Evolutionary conservation across 35 echinoderm and acorn worm species (phyloP).

Genomic region (Apostichopus parvimensis): DNA sequence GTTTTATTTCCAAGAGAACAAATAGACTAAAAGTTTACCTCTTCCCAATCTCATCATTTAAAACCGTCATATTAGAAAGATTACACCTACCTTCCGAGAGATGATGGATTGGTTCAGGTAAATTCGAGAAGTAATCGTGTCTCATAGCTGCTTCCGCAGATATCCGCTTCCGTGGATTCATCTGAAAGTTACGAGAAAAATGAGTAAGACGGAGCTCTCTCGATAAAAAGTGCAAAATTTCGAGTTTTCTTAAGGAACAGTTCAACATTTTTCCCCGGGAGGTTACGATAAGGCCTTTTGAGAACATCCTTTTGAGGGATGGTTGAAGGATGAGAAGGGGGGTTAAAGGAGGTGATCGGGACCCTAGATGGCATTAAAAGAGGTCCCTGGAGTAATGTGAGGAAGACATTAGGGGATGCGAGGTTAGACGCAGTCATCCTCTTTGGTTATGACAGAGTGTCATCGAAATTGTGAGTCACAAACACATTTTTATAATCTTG

Average conservation of each 20-base stretch:
- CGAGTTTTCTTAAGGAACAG: neutral
- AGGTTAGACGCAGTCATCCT: neutral
- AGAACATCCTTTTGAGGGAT: neutral
- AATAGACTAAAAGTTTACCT: neutral
- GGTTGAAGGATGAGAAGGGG: neutral
- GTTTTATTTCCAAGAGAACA: too few relatives aligned
- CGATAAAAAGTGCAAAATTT: neutral
- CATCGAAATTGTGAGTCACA: neutral
- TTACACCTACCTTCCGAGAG: conserved; percentile 80
- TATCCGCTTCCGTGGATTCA: conserved; percentile 91
- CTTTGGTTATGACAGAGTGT: neutral
- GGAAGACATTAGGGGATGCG: neutral
- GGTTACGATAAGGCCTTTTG: neutral
- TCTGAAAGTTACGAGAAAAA: conserved; percentile 23
- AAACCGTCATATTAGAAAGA: neutral
- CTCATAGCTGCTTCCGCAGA: conserved; percentile 76
- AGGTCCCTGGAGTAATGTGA: neutral
- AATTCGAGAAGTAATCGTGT: conserved; percentile 85
- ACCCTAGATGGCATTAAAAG: neutral
- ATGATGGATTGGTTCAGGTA: conserved; percentile 80
- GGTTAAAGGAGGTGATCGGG: neutral
- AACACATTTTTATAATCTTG: neutral
- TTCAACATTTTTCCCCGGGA: neutral
- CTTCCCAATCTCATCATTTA: neutral
- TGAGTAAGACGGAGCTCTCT: neutral